Base-by-base conservation (phyloP, 1,140 invertebrate species). In the Oryctes rhinoceros region DNA sequence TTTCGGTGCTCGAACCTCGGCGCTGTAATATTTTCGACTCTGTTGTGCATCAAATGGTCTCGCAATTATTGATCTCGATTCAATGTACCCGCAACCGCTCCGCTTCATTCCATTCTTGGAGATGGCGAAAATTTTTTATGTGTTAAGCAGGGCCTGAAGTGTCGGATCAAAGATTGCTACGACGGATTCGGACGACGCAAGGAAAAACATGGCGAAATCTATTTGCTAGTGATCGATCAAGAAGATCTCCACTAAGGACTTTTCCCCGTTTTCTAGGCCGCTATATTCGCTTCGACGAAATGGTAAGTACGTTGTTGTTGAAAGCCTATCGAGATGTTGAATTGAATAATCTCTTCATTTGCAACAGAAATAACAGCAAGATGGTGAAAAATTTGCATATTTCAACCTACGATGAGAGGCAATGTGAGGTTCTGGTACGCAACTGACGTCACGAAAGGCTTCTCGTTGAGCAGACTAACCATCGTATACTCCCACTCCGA, bases 191-290 rank as follows among this genome's bases (percentile, higher is more conserved):
- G 77, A 78, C 4, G n/a, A 59, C 59, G 48, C 37, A 75, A 75
- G 4, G 48, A 62, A 53, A 81, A 80, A 65, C 76, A 81, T 83
- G 20, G 84, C 86, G 65, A 87, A 84, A 47, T 85, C 13, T 81
- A 78, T 59, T 37, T 74, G 4, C 20, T 83, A 53, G 84, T 87
- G 49, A 3, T 62, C 90, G 0, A 81, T 90, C 0, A 90, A 89
- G 78, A 80, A 87, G 4, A 77, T 91, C 13, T 37, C 89, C 6
- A 84, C 90, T 1, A 90, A 90, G 79, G 90, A 90, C 75, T 91
- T 90, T 78, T n/a, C 81, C 87, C 88, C 24, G 24, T 67, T 67
- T 67, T 10, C n/a, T 9, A 18, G 62, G 3, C n/a, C 62, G n/a
- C 15, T 15, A 20, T 1, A 18, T 67, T 9, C 10, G 15, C 6